Evolutionary conservation across 2,797 vertebrate species (phyloP).

Genomic region (Etheostoma perlongum): DNA sequence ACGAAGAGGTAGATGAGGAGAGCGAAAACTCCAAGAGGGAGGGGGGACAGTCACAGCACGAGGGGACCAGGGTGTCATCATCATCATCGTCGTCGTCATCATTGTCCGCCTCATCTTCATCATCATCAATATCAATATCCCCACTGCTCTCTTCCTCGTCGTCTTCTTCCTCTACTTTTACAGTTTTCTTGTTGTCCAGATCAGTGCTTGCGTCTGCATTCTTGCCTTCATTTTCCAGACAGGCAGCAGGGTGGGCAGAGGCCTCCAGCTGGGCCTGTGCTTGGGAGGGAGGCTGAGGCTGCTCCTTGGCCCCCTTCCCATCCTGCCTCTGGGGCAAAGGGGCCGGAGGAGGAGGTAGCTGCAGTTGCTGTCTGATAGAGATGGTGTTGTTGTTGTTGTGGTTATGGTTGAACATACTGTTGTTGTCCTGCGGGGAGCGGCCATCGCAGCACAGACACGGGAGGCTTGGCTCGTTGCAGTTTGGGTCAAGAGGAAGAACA

Average conservation of each 20-base stretch:
- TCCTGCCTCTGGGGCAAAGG: slow-evolving; percentile 69
- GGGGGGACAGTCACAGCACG: slow-evolving; percentile 84
- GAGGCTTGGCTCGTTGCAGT: slow-evolving; percentile 93
- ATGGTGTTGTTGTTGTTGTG: slow-evolving; percentile 88
- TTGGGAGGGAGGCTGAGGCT: slow-evolving; percentile 45
- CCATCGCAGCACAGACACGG: slow-evolving; percentile 92
- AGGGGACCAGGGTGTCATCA: slow-evolving; percentile 87
- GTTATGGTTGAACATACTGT: slow-evolving; percentile 87
- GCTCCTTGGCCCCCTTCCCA: slow-evolving; percentile 61
- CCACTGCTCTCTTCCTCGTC: slow-evolving; percentile 75
- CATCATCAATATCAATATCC: slow-evolving; percentile 77
- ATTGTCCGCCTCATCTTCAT: slow-evolving; percentile 66
- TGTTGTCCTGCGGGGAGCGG: slow-evolving; percentile 86
- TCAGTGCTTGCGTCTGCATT: slow-evolving; percentile 54
- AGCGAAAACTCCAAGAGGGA: slow-evolving; percentile 87
- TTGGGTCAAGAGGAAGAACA: slow-evolving; percentile 85
- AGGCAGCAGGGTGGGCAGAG: slow-evolving; percentile 38
- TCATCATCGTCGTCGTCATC: slow-evolving; percentile 82
- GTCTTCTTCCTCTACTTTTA: slow-evolving; percentile 72
- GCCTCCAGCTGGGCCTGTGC: slow-evolving; percentile 62
- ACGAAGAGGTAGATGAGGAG: slow-evolving; percentile 88
- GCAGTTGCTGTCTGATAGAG: slow-evolving; percentile 82
- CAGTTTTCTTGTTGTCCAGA: slow-evolving; percentile 75
- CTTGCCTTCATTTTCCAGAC: slow-evolving; percentile 56
- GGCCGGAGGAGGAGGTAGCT: slow-evolving; percentile 78